A percentile compares a stretch with the other conserved stretches of the same genome.
Conservation (phyloP, 2,113 vertebrate species). For the Ploceus nigricollis region DNA sequence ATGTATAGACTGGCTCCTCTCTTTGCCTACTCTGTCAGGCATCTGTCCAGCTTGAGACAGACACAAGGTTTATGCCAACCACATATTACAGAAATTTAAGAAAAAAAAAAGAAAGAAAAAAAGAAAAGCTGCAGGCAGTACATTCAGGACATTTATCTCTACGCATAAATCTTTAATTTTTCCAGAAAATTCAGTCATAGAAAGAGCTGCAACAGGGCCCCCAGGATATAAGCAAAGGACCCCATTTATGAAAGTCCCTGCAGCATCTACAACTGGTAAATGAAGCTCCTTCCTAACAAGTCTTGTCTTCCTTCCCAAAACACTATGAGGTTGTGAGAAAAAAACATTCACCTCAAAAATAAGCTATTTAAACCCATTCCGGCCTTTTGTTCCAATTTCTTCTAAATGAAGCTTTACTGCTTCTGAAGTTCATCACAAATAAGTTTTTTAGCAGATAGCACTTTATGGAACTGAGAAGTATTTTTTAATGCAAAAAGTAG, state of each 20-base stretch:
- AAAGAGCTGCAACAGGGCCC: not conserved
- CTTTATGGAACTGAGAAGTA: not conserved
- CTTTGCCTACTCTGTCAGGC: not conserved
- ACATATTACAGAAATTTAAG: not conserved
- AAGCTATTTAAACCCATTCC: not conserved
- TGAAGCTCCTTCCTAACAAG: not conserved
- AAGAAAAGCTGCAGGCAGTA: not conserved
- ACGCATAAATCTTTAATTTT: not conserved
- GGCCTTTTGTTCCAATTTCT: not conserved
- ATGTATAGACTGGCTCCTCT: accelerated
- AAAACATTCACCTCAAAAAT: not conserved
- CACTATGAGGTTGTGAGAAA: not conserved
- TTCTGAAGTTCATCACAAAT: not conserved
- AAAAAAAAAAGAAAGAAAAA: not conserved
- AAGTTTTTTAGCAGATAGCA: not conserved
- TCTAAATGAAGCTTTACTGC: not conserved
- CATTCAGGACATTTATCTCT: not conserved
- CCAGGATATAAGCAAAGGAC: not conserved
- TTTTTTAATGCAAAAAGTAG: not conserved
- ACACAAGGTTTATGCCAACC: not conserved
- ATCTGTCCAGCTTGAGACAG: not conserved
- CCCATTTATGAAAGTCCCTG: not conserved
- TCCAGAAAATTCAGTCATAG: not conserved
- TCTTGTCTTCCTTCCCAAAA: not conserved
- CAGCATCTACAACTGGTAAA: not conserved